phyloP scores from a whole-genome alignment of 1,140 invertebrate species.

The Ostrea denselamellosa region DNA sequence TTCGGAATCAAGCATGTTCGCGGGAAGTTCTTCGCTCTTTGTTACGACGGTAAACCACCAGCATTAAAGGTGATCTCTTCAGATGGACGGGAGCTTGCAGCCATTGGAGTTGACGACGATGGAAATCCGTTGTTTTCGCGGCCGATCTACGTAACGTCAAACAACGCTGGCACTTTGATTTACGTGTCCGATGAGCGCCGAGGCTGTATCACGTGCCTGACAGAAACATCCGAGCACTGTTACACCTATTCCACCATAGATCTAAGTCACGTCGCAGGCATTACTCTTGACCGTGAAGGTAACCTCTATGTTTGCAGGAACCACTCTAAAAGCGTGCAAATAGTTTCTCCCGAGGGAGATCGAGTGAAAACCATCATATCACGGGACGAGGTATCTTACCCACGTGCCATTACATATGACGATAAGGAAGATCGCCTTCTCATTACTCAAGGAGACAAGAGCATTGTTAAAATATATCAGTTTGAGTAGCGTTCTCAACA shows the following conservation, averaged over 20 bases:
- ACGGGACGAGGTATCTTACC: conserved; percentile 50
- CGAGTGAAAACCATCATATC: conserved; percentile 49
- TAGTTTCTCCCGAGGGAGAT: conserved; percentile 51
- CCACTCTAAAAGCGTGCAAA: conserved; percentile 53
- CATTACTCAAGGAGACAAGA: conserved; percentile 54
- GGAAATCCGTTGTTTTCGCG: conserved; percentile 54
- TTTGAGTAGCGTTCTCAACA: conserved; percentile 20
- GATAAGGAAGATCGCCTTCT: conserved; percentile 51
- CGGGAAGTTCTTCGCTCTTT: conserved; percentile 53
- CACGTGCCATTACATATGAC: conserved; percentile 53
- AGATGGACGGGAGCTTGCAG: conserved; percentile 49
- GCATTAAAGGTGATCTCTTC: conserved; percentile 50
- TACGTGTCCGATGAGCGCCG: conserved; percentile 52
- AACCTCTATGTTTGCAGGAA: conserved; percentile 55
- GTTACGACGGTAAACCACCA: conserved; percentile 54
- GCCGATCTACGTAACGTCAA: conserved; percentile 51
- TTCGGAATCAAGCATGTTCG: conserved; percentile 49
- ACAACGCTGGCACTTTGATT: conserved; percentile 46
- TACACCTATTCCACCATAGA: conserved; percentile 51
- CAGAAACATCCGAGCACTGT: conserved; percentile 48
- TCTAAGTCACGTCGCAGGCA: conserved; percentile 49
- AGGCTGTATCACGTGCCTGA: conserved; percentile 48
- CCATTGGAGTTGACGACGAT: conserved; percentile 49
- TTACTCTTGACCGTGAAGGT: conserved; percentile 47
- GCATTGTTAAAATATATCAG: conserved; percentile 50